phyloP scores from a whole-genome alignment of 2,888 invertebrate genomes.

The Phalangium opilio region DNA sequence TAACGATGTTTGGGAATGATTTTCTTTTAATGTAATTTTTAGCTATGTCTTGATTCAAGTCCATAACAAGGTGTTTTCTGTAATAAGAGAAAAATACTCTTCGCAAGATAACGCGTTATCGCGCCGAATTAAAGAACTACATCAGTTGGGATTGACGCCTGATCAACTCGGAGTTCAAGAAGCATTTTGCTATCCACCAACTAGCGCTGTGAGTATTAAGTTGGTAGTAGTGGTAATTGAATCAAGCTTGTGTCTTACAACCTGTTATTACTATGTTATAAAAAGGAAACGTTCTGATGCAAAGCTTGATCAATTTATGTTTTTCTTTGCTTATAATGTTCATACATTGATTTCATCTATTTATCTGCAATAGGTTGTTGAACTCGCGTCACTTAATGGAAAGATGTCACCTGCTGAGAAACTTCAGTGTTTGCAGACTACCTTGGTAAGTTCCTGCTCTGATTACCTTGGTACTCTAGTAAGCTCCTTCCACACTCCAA shows the following conservation, averaged over 20 bases:
- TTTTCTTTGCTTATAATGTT: not conserved
- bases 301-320: not conserved
- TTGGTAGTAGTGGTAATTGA: not conserved
- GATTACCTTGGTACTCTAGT: no score
- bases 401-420: slow-evolving; percentile 27
- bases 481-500: no score
- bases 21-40: slow-evolving; percentile 7
- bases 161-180: slow-evolving; percentile 25
- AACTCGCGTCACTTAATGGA: slow-evolving; percentile 25
- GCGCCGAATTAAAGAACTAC: slow-evolving; percentile 21
- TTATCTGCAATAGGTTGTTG: slow-evolving; percentile 23
- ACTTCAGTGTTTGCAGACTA: slow-evolving; percentile 26
- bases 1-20: not conserved
- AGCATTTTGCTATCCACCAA: slow-evolving; percentile 26
- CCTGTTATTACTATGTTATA: not conserved
- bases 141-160: slow-evolving; percentile 23
- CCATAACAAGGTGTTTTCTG: slow-evolving; percentile 26
- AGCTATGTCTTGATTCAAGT: slow-evolving; percentile 27
- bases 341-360: not conserved
- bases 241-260: not conserved
- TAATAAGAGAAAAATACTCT: slow-evolving; percentile 23
- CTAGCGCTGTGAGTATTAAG: slow-evolving; percentile 26
- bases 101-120: slow-evolving; percentile 23
- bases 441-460: slow-evolving; percentile 27
- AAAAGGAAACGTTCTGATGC: not conserved